Evolutionary conservation across 2,888 invertebrate genomes (phyloP).

Genomic region (Hypomecis punctinalis): DNA sequence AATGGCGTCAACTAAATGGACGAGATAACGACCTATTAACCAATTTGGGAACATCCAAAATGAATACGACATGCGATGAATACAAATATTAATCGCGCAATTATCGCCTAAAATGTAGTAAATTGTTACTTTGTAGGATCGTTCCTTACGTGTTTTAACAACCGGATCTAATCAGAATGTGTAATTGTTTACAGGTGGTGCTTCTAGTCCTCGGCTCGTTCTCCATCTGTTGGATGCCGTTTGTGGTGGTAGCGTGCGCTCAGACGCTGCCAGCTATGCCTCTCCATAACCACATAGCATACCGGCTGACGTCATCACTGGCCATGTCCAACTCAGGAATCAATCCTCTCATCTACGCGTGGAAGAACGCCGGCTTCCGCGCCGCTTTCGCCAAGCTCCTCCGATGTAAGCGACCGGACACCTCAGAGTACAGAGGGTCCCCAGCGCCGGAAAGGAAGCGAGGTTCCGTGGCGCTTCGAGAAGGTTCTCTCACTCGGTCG

Average conservation of each 20-base stretch:
- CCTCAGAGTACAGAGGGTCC: slow-evolving; percentile 82
- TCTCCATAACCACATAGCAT: slow-evolving; percentile 83
- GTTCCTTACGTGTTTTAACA: neutral
- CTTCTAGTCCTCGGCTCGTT: slow-evolving; percentile 91
- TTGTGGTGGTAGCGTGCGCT: slow-evolving; percentile 88
- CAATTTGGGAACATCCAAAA: slow-evolving; percentile 11
- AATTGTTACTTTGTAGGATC: neutral
- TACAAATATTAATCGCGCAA: slow-evolving; percentile 10
- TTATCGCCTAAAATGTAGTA: slow-evolving; percentile 13
- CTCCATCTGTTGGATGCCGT: slow-evolving; percentile 93
- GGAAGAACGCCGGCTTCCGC: slow-evolving; percentile 93
- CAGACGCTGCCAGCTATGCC: slow-evolving; percentile 83
- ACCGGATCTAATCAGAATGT: neutral
- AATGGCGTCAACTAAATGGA: slow-evolving; percentile 14
- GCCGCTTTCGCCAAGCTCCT: slow-evolving; percentile 89
- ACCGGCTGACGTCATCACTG: slow-evolving; percentile 88
- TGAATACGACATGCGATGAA: slow-evolving; percentile 10
- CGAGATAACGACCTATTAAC: slow-evolving; percentile 21
- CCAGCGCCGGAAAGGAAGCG: slow-evolving; percentile 83
- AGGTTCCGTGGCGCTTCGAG: slow-evolving; percentile 78
- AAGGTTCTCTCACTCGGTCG: slow-evolving; percentile 74
- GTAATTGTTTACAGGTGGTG: slow-evolving; percentile 86
- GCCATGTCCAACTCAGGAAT: slow-evolving; percentile 92
- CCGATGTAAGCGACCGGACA: slow-evolving; percentile 87
- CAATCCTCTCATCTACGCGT: slow-evolving; percentile 93